Evolutionary conservation across 2,797 vertebrate species (phyloP).

Genomic region (Acanthurus tractus): DNA sequence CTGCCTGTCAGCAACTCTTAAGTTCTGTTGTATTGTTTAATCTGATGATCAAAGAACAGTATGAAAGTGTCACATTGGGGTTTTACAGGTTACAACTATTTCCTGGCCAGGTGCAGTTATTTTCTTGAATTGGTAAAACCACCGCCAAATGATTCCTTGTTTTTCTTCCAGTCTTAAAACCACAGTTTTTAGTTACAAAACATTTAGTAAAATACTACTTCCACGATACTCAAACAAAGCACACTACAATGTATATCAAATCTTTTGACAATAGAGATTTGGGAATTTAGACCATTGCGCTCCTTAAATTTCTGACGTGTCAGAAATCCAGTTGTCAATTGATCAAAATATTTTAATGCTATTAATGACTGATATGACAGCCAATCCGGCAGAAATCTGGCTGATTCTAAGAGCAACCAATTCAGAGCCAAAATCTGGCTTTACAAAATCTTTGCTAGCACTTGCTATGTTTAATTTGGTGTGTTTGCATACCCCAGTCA

Average conservation of each 20-base stretch:
- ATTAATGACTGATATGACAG: slow-evolving; percentile 3
- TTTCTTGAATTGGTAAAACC: neutral
- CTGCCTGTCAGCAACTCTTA: neutral
- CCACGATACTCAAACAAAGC: too few species aligned
- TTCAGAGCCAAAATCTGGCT: neutral
- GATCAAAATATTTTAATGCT: neutral
- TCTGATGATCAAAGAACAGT: neutral
- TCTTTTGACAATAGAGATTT: neutral
- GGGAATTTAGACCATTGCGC: too few species aligned
- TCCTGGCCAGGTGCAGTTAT: neutral
- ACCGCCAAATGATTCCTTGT: neutral
- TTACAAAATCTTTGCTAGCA: too few species aligned
- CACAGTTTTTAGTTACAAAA: too few species aligned
- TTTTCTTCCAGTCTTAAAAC: neutral
- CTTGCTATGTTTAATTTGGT: neutral
- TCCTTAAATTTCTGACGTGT: neutral
- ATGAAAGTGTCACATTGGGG: neutral
- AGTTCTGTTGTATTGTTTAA: neutral
- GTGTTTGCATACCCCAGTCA: slow-evolving; percentile 74
- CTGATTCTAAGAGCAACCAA: neutral
- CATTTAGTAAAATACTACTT: too few species aligned
- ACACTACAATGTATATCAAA: neutral
- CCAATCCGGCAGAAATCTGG: neutral
- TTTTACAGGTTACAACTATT: neutral
- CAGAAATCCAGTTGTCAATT: neutral